Conservation (phyloP, 2,113 vertebrate species). For the Ivindomyrus marchei region DNA sequence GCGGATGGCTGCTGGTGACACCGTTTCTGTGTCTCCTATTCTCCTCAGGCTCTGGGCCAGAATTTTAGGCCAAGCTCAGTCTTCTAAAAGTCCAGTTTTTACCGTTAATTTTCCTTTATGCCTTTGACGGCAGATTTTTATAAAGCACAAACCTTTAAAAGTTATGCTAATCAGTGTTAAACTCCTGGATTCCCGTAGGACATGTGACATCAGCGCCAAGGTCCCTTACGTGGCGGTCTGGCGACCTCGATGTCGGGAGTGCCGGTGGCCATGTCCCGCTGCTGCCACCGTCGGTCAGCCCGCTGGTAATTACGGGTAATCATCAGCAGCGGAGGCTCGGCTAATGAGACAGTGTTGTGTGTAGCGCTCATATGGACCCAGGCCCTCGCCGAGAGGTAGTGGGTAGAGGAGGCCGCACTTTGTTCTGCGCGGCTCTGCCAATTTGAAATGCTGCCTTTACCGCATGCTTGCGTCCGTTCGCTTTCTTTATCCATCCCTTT, state of each 20-base stretch:
- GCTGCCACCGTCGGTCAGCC: slow-evolving; percentile 35
- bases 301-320: slow-evolving; percentile 48
- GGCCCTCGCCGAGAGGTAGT: slow-evolving; percentile 34
- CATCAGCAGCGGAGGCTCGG: slow-evolving; percentile 43
- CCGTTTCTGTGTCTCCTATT: not conserved
- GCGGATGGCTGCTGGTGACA: not conserved
- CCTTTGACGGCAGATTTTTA: slow-evolving; percentile 58
- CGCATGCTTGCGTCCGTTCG: slow-evolving; percentile 35
- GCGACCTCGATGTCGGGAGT: not conserved
- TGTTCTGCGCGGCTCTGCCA: slow-evolving; percentile 41
- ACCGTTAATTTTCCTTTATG: slow-evolving; percentile 57
- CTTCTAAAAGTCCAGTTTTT: slow-evolving; percentile 65
- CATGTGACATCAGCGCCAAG: not conserved
- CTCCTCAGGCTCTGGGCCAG: slow-evolving; percentile 23
- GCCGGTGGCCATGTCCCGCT: not conserved
- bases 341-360: slow-evolving; percentile 50
- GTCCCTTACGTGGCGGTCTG: not conserved
- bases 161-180: not conserved
- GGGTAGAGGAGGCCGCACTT: slow-evolving; percentile 45
- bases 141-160: slow-evolving; percentile 35
- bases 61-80: slow-evolving; percentile 48
- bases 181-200: not conserved
- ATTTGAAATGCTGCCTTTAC: slow-evolving; percentile 43
- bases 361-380: slow-evolving; percentile 42
- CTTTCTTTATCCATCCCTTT: slow-evolving; percentile 41